These are phyloP conservation scores for Aphelenchoides besseyi DNA, from an alignment of 1,140 invertebrate species.

Conservation along the genomic window DNA sequence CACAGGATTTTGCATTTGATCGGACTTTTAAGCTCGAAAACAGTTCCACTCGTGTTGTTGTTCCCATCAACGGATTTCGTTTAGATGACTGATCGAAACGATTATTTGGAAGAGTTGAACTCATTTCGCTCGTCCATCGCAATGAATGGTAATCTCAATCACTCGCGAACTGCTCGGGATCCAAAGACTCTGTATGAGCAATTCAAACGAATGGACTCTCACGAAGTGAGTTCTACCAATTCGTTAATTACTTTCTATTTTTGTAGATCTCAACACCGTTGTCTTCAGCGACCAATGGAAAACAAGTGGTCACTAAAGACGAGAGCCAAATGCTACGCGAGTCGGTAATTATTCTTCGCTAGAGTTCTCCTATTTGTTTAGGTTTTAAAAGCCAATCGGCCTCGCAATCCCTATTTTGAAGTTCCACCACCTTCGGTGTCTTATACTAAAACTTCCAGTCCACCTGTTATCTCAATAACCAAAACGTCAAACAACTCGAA, in stretches of 20 bases:
- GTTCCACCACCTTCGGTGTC: not conserved
- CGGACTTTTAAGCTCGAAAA: no score
- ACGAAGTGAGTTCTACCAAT: not conserved
- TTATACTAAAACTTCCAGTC: not conserved
- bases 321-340: constrained; percentile 12
- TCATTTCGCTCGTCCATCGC: no score
- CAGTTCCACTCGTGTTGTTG: no score
- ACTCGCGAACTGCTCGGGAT: no score
- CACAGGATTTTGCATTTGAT: no score
- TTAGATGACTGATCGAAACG: no score
- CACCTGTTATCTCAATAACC: not conserved
- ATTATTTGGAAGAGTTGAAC: no score
- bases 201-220: not conserved
- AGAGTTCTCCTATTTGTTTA: constrained; percentile 9
- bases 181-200: constrained; percentile 8
- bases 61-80: no score
- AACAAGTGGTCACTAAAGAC: constrained; percentile 17
- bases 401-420: constrained; percentile 7
- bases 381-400: constrained; percentile 5
- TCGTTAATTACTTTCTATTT: not conserved
- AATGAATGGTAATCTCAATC: no score
- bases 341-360: not conserved
- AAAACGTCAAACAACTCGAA: not conserved
- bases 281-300: not conserved
- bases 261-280: not conserved